phyloP scores from a whole-genome alignment of 1,140 invertebrate species.

The Matsumurasca onukii region DNA sequence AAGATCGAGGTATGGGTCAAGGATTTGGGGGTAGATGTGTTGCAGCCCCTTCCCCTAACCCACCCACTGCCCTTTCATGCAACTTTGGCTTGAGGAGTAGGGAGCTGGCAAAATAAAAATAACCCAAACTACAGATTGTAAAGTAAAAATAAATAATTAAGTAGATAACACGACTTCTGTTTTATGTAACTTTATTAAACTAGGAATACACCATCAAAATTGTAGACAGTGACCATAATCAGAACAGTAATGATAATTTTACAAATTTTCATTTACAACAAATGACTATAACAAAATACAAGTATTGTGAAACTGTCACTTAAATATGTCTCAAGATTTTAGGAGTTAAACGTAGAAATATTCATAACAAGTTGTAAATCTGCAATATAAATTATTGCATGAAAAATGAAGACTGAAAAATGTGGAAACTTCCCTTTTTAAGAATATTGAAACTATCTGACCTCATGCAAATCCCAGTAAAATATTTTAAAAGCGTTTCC shows the following conservation, averaged over 20 bases:
- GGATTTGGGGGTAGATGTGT: slow-evolving; percentile 2
- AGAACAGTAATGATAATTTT: not conserved
- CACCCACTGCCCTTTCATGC: not conserved
- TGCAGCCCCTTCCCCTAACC: slow-evolving; percentile 16
- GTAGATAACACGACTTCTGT: slow-evolving; percentile 2
- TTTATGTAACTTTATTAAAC: slow-evolving; percentile 31
- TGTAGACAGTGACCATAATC: slow-evolving; percentile 11
- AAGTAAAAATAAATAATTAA: slow-evolving; percentile 5
- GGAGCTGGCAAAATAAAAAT: not conserved
- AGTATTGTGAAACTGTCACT: not conserved
- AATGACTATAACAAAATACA: slow-evolving; percentile 8
- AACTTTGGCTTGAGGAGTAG: not conserved
- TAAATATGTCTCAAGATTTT: not conserved
- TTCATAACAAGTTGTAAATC: not conserved
- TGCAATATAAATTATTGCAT: no score
- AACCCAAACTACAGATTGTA: not conserved
- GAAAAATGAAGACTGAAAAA: not conserved
- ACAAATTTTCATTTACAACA: slow-evolving; percentile 15
- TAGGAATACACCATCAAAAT: slow-evolving; percentile 28
- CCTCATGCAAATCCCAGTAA: slow-evolving; percentile 5
- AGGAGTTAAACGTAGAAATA: not conserved
- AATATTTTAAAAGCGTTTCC: slow-evolving; percentile 7
- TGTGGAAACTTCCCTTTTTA: not conserved
- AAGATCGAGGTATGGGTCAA: not conserved
- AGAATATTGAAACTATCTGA: not conserved